Base-by-base conservation (phyloP, 2,113 vertebrate genomes). In the Callionymus lyra region DNA sequence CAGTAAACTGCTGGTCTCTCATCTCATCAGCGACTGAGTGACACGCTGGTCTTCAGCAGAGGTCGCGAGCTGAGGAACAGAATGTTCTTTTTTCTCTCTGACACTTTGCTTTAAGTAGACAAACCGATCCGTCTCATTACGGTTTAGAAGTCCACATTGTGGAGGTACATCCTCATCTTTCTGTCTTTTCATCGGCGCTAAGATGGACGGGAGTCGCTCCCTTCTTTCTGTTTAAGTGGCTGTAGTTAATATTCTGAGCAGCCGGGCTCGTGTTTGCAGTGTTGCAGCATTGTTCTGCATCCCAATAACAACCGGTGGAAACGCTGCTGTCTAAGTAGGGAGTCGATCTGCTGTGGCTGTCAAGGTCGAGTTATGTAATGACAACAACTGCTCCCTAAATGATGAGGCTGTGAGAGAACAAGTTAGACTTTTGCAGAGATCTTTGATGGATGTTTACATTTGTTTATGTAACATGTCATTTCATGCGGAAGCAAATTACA, bases 191-290 rank as follows among this genome's bases (percentile, higher is more conserved):
- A n/a, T n/a, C n/a, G n/a, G n/a, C n/a, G n/a, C 21, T 27, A 8
- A 27, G 21, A 27, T 27, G 21, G 21, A 27, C 21, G 21, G 8
- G 21, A n/a, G n/a, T n/a, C n/a, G n/a, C n/a, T n/a, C n/a, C 8
- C 21, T 27, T 27, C 21, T 27, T 4, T 27, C 21, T 38, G 13
- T 65, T 37, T 36, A 53, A 37, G 47, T 41, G 48, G 41, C 10
- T 34, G 52, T 41, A 52, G 55, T 70, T 75, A 44, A 56, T 31
- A 65, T 72, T 68, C 57, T 39, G 31, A 38, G 48, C 53, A 6
- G 61, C 61, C 54, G 36, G 31, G 2, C 33, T 47, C 63, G 41
- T 61, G 53, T 59, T 68, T 64, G 43, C 50, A 50, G 36, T 41
- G 44, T 31, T 58, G 51, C 34, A 40, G 42, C 36, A 44, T 44